Conservation (phyloP, 2,888 invertebrate species). For the Sturmia bella region DNA sequence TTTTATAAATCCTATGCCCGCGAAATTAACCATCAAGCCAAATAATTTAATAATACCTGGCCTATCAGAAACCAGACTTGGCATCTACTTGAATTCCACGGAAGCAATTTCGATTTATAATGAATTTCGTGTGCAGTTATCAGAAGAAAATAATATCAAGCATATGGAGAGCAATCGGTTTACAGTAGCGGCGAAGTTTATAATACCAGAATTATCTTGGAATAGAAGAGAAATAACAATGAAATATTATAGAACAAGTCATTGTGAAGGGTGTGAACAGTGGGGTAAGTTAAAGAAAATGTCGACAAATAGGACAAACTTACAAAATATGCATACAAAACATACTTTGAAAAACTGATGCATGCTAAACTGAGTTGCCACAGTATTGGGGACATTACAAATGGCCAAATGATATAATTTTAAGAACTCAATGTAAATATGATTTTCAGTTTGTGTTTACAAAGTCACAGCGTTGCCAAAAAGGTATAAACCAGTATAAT, state of each 20-base stretch:
- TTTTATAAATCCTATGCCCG: too few relatives aligned
- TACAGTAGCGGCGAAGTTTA: conserved; percentile 71
- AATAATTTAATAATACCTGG: conserved; percentile 71
- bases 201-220: conserved; percentile 74
- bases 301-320: too few relatives aligned
- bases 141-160: conserved; percentile 73
- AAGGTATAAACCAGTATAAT: too few relatives aligned
- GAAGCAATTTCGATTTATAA: conserved; percentile 70
- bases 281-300: conserved; percentile 62
- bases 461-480: too few relatives aligned
- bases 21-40: conserved; percentile 74
- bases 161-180: conserved; percentile 72
- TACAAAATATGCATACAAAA: too few relatives aligned
- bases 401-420: too few relatives aligned
- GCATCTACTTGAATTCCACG: conserved; percentile 73
- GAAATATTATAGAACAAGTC: conserved; percentile 72
- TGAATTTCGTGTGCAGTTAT: conserved; percentile 74
- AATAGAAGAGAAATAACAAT: conserved; percentile 72
- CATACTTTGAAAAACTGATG: too few relatives aligned
- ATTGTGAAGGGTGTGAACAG: conserved; percentile 71
- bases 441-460: too few relatives aligned
- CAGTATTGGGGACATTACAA: too few relatives aligned
- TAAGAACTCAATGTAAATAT: too few relatives aligned
- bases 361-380: too few relatives aligned
- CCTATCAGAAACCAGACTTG: conserved; percentile 58